These are phyloP conservation scores for Harpagifer antarcticus DNA, from an alignment of 2,797 vertebrate species.

Conservation along the genomic window DNA sequence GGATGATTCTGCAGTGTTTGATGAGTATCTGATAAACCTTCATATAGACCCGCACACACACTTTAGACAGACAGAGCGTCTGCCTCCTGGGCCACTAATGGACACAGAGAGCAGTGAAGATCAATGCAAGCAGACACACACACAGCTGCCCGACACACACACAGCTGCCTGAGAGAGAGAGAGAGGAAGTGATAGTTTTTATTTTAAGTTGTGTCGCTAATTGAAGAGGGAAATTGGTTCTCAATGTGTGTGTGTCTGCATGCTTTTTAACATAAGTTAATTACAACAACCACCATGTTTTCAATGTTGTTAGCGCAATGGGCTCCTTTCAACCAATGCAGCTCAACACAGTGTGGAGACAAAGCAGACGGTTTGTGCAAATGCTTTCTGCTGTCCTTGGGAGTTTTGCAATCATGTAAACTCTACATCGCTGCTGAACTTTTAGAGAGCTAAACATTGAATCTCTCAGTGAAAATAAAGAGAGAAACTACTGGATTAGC, in stretches of 20 bases:
- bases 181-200: slow-evolving; percentile 50
- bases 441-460: slow-evolving; percentile 5
- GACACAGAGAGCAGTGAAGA: slow-evolving; percentile 79
- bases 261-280: neutral
- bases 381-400: neutral
- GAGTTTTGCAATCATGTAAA: slow-evolving; percentile 2
- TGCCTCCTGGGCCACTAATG: slow-evolving; percentile 86
- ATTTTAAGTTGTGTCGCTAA: slow-evolving; percentile 28
- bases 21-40: slow-evolving; percentile 62
- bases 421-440: slow-evolving; percentile 17
- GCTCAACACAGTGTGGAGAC: neutral
- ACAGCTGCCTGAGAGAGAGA: slow-evolving; percentile 2
- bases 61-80: slow-evolving; percentile 79
- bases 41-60: slow-evolving; percentile 43
- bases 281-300: slow-evolving; percentile 1
- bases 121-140: slow-evolving; percentile 82
- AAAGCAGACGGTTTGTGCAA: too few relatives aligned
- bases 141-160: slow-evolving; percentile 72
- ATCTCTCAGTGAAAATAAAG: slow-evolving; percentile 32
- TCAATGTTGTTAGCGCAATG: neutral
- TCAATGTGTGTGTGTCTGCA: neutral
- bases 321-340: neutral
- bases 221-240: slow-evolving; percentile 14
- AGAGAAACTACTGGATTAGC: slow-evolving; percentile 38
- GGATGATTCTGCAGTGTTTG: slow-evolving; percentile 45